Percentiles rank a stretch among this genome's conserved stretches.
Evolutionary conservation across 2,888 invertebrate species (phyloP).

Genomic region (Hydraecia micacea): DNA sequence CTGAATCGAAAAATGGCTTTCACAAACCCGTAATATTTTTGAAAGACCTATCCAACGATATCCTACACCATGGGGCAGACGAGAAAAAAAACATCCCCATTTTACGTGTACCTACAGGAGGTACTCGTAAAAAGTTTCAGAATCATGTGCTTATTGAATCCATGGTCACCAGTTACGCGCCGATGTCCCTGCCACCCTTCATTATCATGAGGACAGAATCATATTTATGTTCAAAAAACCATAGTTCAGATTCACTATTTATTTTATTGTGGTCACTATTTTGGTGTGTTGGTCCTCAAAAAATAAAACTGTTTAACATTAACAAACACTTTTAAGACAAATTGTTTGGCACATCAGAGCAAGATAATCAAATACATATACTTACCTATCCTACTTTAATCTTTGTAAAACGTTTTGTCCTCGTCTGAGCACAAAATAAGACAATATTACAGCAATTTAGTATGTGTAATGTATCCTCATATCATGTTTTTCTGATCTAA

Average conservation of each 20-base stretch:
- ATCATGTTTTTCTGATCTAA: constrained; percentile 57
- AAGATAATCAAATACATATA: constrained; percentile 24
- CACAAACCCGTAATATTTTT: too few species aligned
- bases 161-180: background rate
- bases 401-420: constrained; percentile 53
- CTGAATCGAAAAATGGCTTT: too few species aligned
- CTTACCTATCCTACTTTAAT: constrained; percentile 13
- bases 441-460: constrained; percentile 46
- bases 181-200: background rate
- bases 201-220: background rate
- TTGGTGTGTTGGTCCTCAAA: background rate
- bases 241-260: too few species aligned
- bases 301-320: background rate
- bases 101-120: too few species aligned
- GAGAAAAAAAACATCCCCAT: too few species aligned
- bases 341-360: background rate
- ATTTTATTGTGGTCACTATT: background rate
- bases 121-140: too few species aligned
- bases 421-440: constrained; percentile 41
- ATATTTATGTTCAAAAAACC: background rate
- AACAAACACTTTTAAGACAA: background rate
- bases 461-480: constrained; percentile 57
- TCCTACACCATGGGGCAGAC: too few species aligned
- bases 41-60: too few species aligned
- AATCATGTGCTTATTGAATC: too few species aligned